A percentile compares a stretch with the other conserved stretches of the same genome.
Evolutionary conservation across 2,113 vertebrate species (phyloP).

Genomic region (Malurus alboscapulatus): DNA sequence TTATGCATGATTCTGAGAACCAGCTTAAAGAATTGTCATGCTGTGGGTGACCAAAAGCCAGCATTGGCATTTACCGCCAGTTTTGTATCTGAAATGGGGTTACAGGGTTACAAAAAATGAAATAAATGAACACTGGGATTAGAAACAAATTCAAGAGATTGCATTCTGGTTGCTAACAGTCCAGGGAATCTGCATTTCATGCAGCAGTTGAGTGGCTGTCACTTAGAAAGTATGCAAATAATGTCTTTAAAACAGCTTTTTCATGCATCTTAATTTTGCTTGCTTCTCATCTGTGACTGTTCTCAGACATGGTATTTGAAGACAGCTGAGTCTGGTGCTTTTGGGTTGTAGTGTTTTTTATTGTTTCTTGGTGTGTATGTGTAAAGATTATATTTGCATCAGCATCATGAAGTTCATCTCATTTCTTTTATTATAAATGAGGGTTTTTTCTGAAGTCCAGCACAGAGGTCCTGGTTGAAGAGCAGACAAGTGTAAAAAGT

Average conservation of each 20-base stretch:
- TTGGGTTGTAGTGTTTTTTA: neutral
- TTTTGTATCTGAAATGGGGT: neutral
- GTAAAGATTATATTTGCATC: neutral
- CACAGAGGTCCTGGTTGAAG: neutral
- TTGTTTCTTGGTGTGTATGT: neutral
- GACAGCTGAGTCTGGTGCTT: neutral
- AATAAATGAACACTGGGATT: neutral
- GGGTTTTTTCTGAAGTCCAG: neutral
- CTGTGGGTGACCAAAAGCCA: neutral
- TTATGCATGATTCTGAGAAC: neutral
- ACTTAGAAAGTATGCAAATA: accelerated
- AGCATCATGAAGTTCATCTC: neutral
- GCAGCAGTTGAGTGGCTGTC: neutral
- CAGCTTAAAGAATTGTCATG: neutral
- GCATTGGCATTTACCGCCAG: neutral
- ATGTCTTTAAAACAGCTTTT: neutral
- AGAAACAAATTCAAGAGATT: neutral
- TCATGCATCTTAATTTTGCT: neutral
- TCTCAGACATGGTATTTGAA: neutral
- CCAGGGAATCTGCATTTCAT: neutral
- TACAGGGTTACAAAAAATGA: neutral
- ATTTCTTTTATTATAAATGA: neutral
- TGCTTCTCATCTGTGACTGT: neutral
- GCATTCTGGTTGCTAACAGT: neutral
- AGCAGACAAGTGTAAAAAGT: neutral